phyloP scores from a whole-genome alignment of 1,140 invertebrate genomes.

The Camponotus floridanus region DNA sequence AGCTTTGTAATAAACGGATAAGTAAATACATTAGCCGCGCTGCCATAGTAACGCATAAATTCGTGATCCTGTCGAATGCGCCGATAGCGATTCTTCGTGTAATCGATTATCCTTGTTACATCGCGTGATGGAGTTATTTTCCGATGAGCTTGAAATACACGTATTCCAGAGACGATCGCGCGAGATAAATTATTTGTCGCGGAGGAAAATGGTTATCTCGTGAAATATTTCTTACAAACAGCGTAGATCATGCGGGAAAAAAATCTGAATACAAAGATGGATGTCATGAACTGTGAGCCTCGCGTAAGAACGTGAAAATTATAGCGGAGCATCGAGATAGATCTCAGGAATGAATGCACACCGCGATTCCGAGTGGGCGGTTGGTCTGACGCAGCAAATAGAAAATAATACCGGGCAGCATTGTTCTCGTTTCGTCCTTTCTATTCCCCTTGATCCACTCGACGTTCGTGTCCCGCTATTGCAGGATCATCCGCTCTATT shows the following conservation, averaged over 20 bases:
- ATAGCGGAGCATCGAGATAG: conserved; percentile 36
- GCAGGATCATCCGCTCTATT: conserved; percentile 74
- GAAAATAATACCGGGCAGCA: conserved; percentile 77
- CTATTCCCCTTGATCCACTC: conserved; percentile 66
- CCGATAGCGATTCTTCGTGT: conserved; percentile 53
- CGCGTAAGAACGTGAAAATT: conserved; percentile 42
- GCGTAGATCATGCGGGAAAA: conserved; percentile 4
- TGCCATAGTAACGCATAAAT: conserved; percentile 59
- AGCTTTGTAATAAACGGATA: conserved; percentile 57
- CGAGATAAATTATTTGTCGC: conserved; percentile 49
- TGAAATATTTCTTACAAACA: conserved; percentile 20
- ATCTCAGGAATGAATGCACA: conserved; percentile 43
- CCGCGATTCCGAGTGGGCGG: conserved; percentile 52
- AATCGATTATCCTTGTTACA: conserved; percentile 42
- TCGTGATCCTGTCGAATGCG: conserved; percentile 51
- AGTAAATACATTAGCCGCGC: conserved; percentile 55
- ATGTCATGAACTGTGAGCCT: not conserved
- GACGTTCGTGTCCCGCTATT: conserved; percentile 60
- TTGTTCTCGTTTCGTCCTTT: conserved; percentile 73
- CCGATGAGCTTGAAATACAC: conserved; percentile 22
- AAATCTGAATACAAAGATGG: not conserved
- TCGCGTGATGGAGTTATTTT: conserved; percentile 39
- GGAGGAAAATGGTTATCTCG: conserved; percentile 16
- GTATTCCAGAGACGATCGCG: conserved; percentile 24
- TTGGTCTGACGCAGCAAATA: conserved; percentile 77